A percentile compares a stretch with the other conserved stretches of the same genome.
phyloP scores from a whole-genome alignment of 2,888 invertebrate species.

The Frankliniella fusca region DNA sequence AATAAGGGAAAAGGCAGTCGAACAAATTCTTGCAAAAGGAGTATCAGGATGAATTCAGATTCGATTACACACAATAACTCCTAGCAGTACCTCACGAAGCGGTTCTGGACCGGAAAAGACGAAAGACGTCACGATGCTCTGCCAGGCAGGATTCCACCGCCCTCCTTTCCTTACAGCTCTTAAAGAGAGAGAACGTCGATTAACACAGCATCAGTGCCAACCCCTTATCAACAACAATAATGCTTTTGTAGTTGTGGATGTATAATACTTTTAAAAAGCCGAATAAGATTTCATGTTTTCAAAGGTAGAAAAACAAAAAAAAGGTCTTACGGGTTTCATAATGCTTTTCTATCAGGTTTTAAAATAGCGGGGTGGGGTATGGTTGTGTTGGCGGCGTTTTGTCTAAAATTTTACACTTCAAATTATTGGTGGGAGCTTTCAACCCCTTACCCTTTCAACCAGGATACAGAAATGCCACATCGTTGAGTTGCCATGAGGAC shows the following conservation, averaged over 20 bases:
- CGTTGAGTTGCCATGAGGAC: neutral
- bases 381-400: neutral
- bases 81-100: neutral
- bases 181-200: neutral
- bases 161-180: neutral
- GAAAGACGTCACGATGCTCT: too few relatives aligned
- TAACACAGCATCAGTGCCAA: neutral
- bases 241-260: neutral
- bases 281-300: neutral
- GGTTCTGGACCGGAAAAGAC: conserved; percentile 11
- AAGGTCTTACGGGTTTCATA: neutral
- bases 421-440: too few relatives aligned
- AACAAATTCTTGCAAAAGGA: neutral
- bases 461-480: too few relatives aligned
- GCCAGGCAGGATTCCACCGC: neutral
- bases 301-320: neutral
- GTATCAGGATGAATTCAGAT: neutral
- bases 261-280: neutral
- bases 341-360: neutral
- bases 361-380: neutral
- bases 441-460: too few relatives aligned
- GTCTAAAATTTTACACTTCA: too few relatives aligned
- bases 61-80: neutral
- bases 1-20: neutral
- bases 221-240: neutral